phyloP scores from a whole-genome alignment of 1,140 invertebrate genomes.

The Octopus bimaculoides region DNA sequence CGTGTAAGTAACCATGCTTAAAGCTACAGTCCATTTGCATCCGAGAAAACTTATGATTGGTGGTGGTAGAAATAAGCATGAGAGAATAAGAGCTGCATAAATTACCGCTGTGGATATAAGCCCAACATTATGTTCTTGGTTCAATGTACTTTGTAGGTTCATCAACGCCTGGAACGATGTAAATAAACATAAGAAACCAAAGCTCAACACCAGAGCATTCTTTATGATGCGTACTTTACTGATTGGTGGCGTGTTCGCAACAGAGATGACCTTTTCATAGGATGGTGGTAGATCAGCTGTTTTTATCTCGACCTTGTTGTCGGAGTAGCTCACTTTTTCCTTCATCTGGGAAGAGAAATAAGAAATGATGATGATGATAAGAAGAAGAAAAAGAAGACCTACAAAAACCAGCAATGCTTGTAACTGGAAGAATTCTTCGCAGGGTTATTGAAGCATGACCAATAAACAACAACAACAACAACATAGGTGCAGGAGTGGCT shows the following conservation, averaged over 20 bases:
- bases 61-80: constrained; percentile 89
- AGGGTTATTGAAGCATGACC: no score
- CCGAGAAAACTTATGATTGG: constrained; percentile 67
- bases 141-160: constrained; percentile 50
- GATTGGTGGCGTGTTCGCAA: constrained; percentile 18
- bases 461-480: no score
- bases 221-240: constrained; percentile 39
- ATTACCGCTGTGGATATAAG: constrained; percentile 68
- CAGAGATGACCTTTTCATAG: no score
- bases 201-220: constrained; percentile 46
- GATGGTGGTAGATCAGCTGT: no score
- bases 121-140: constrained; percentile 48
- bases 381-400: no score
- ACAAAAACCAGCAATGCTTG: no score
- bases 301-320: no score
- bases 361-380: no score
- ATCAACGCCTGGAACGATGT: constrained; percentile 49
- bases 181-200: constrained; percentile 50
- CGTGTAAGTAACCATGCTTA: constrained; percentile 88
- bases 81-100: constrained; percentile 84
- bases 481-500: no score
- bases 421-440: no score
- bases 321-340: no score
- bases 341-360: no score
- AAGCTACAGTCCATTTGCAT: constrained; percentile 90